Base-by-base conservation (phyloP, 2,888 invertebrate species). In the Epinotia bilunana region DNA sequence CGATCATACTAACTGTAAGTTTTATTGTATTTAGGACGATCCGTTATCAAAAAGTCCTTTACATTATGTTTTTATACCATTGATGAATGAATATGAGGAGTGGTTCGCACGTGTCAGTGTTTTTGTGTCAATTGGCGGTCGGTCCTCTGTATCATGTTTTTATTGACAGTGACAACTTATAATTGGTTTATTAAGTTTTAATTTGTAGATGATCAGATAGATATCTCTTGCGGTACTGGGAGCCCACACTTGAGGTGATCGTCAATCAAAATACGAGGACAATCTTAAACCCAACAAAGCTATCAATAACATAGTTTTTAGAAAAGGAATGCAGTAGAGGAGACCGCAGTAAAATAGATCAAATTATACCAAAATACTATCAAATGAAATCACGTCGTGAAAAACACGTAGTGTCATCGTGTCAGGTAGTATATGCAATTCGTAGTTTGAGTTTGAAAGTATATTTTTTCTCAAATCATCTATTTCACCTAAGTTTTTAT, bases 111-210 rank as follows among this genome's bases (percentile, higher is more conserved):
- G 78, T 80, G 80, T 80, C 81, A 81, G 80, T 78, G 78, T 80
- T 83, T 83, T 79, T 80, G 69, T 77, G n/a, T 76, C 73, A 74
- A 58, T 60, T 73, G 68, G 73, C 77, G 78, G 72, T 74, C 33
- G 39, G 62, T 64, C 71, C 62, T 73, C 7, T 63, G 81, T 80
- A 82, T 85, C 84, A 73, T 84, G 84, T 89, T 87, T 86, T 86
- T 81, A 86, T 87, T 87, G 87, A 87, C 89, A 83, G 82, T 87
- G 86, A 88, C 89, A 87, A 81, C 82, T 86, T 80, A 79, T 91
- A 90, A 91, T 89, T 91, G 86, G 87, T 86, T 89, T 86, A 87
- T 88, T 82, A 86, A 87, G 88, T 86, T 88, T 85, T 80, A 86
- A 89, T 90, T 89, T 89, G 83, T 79, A 79, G 79, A 80, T 80